Base-by-base conservation (phyloP, 2,797 vertebrate genomes). In the Tympanoctomys barrerae region DNA sequence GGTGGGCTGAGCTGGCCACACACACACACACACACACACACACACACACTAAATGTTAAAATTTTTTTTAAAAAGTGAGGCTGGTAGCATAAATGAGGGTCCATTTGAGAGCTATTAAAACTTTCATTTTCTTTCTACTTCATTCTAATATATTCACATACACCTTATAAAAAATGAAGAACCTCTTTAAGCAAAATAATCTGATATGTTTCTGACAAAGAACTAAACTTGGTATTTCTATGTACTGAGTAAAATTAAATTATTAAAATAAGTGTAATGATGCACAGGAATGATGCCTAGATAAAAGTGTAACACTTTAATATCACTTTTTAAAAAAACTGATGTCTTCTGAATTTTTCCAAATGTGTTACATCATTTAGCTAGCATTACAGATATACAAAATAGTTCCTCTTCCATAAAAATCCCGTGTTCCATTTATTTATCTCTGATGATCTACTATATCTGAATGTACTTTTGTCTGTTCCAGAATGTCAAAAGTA, bases 81-180 rank as follows among this genome's bases (percentile, higher is more conserved):
- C 70, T 89, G 26, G 39, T 80, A 39, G 66, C 61, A 61, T 31
- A 90, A 94, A 78, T 82, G 62, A 87, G 54, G 14, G 82, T 90
- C 57, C 24, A 89, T 70, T 86, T 77, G 61, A 93, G 36, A 92
- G 75, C 13, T 87, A 91, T 46, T 71, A 82, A 89, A 89, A 22
- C 84, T 18, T 33, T 85, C 71, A 49, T 66, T 91, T 92, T 73
- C 5, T 92, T 89, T 94, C 61, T 84, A 52, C 89, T 94, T 97
- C 13, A 94, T 70, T 14, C 33, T 86, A 57, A 80, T 75, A 75
- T 89, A 77, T 33, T 80, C 21, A 79, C 28, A 46, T 26, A 86
- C 8, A 62, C 79, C 70, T 93, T 73, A n/a, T 42, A 42, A 87
- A 97, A 68, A 93, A 31, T 90, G 39, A 91, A 33, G 66, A 75